Base-by-base conservation (phyloP, 2,888 invertebrate species). In the Plagiodera versicolora region DNA sequence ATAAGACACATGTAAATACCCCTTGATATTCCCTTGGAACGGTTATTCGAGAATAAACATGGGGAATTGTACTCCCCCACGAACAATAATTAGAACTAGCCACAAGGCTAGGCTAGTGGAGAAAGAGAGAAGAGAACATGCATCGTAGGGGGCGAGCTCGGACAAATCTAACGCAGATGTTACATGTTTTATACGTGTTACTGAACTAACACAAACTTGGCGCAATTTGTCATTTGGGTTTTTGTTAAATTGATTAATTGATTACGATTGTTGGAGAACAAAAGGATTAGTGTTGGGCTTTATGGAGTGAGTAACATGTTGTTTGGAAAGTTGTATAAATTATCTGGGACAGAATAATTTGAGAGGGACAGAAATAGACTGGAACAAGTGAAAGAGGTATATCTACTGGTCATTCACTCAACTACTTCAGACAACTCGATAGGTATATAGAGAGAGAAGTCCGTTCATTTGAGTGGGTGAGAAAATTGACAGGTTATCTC, bases 181-280 rank as follows among this genome's bases (percentile, higher is more conserved):
- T 72, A 69, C 74, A 71, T 70, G 73, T 71, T 74, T 74, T 72
- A 72, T 73, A 74, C 71, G 72, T 73, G 74, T 74, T 74, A 68
- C 70, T 63, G 66, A 74, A 71, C 70, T 68, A 64, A 62, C 60
- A 44, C 60, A 51, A 69, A 73, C 72, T 73, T 73, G 68, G 66
- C 46, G 69, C 70, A 70, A 74, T 74, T 74, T 74, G 73, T 74
- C 73, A 74, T 70, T 62, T 63, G 64, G 64, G 66, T 71, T 72
- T 72, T 72, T 71, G 70, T 66, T 67, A 67, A 63, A 70, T 67
- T 74, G 72, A 74, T 73, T 74, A 74, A 74, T 73, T 67, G 70
- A 39, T 35, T 39, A 52, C 52, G 44, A 52, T 52, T 52, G 52
- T 52, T 52, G 39, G 39, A 52, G 14, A 52, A 52, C 52, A 39